phyloP scores from a whole-genome alignment of 1,140 invertebrate genomes.

The Aplysia californica region DNA sequence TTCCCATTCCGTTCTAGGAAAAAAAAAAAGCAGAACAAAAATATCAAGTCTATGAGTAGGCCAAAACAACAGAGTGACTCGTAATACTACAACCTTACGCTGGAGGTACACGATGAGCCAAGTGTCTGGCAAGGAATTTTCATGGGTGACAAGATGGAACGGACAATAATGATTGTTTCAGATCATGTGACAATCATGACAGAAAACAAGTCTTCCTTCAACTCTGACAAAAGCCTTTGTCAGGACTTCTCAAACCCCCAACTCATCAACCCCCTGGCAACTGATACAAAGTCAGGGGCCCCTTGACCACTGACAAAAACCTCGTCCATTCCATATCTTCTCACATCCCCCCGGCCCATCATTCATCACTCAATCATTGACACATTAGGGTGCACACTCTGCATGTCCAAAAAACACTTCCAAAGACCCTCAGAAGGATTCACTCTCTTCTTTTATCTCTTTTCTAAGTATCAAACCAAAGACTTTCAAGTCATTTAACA shows the following conservation, averaged over 20 bases:
- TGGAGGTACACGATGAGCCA: too few relatives aligned
- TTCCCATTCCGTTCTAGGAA: too few relatives aligned
- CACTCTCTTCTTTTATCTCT: neutral
- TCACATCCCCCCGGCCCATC: neutral
- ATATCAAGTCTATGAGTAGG: too few relatives aligned
- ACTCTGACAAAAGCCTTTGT: neutral
- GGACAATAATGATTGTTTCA: neutral
- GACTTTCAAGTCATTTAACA: slow-evolving; percentile 22
- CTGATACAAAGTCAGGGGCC: neutral
- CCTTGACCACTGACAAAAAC: neutral
- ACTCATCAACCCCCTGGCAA: neutral
- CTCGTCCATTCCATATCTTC: neutral
- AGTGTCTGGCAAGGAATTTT: too few relatives aligned
- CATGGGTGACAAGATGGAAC: too few relatives aligned
- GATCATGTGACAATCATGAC: neutral
- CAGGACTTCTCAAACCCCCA: neutral
- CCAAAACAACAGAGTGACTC: too few relatives aligned
- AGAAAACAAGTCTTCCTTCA: neutral
- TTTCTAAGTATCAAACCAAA: slow-evolving; percentile 43
- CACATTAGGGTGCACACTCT: slow-evolving; percentile 16
- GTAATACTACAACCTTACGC: too few relatives aligned
- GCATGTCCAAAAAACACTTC: neutral
- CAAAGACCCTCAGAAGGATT: neutral
- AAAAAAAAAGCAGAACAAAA: too few relatives aligned
- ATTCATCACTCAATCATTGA: neutral